Percentiles rank a stretch among this genome's conserved stretches.
Evolutionary conservation across 2,888 invertebrate genomes (phyloP).

Genomic region (Eurytoma adleriae): DNA sequence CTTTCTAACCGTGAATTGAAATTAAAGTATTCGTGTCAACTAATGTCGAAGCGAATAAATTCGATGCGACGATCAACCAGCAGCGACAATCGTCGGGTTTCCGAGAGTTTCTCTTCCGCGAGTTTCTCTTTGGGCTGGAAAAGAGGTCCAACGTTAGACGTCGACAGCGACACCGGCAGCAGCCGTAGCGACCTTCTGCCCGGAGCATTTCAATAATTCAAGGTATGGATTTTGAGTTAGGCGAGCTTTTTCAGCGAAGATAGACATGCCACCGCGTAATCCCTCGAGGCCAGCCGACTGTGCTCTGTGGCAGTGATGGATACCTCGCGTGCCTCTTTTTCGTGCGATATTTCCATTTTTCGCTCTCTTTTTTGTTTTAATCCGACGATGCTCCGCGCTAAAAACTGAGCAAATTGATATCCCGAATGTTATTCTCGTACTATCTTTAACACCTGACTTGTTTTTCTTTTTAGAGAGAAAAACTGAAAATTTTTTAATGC

Average conservation of each 20-base stretch:
- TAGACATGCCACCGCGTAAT: conserved; percentile 61
- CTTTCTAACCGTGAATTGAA: too few relatives aligned
- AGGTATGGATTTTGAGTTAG: conserved; percentile 67
- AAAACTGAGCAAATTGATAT: conserved; percentile 20
- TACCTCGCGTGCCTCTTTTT: conserved; percentile 62
- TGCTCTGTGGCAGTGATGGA: conserved; percentile 64
- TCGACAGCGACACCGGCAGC: not conserved
- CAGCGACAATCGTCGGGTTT: not conserved
- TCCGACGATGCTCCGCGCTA: conserved; percentile 15
- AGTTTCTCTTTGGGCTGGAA: conserved; percentile 3
- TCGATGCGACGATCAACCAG: too few relatives aligned
- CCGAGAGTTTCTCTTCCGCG: not conserved
- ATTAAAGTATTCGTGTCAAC: too few relatives aligned
- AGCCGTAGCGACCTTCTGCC: conserved; percentile 21
- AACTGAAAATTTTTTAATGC: not conserved
- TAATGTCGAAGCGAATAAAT: too few relatives aligned
- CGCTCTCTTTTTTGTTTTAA: not conserved
- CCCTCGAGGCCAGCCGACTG: conserved; percentile 61
- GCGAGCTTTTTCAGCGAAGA: conserved; percentile 60
- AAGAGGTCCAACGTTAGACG: conserved; percentile 20
- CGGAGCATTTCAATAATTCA: conserved; percentile 68
- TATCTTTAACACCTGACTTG: too few relatives aligned
- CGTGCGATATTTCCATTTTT: conserved; percentile 50
- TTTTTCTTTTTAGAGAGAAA: too few relatives aligned
- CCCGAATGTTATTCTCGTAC: not conserved